Evolutionary conservation across 2,888 invertebrate species (phyloP), one percentile per base, ranked within the genome.

Genomic region (Endomychus coccineus): DNA sequence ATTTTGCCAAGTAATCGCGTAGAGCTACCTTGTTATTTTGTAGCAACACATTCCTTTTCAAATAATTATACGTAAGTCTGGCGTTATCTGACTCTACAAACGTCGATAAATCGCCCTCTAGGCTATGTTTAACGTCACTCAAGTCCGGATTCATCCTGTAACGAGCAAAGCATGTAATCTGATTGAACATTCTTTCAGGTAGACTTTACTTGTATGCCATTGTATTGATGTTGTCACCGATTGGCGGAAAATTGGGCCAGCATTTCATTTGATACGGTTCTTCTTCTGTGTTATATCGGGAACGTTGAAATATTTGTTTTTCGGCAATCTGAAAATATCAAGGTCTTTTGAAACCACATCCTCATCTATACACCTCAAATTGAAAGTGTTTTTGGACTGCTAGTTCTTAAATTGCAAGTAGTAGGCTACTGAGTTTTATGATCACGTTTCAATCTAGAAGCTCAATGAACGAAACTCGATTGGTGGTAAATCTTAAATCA

Each of bases 1-100:
- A 53, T 16, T 42, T 50, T 27, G 45, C 45, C 3, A 66, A 38
- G 16, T 56, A 54, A 25, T 50, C 45, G 14, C 41, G 32, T 17
- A 65, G 46, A 3, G 44, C 40, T 3, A 46, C 43, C 12, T 46
- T 39, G 10, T 50, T 52, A 7, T 53, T 45, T 16, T 42, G 43
- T 2, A 46, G 44, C 13, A 61, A 34, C 29, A 57, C 52, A 42
- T 50, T 52, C 34, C 62, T 47, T 45, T 57, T 58, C 16, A 66
- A 36, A 27, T 46, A 50, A 39, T 63, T 63, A 46, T 56, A 66
- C 42, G 61, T 57, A 13, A 65, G 41, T 39, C 58, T 45, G 2
- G 57, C 50, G 4, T 37, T 42, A n/a, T 43, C 43, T 31, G 34
- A 42, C 33, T 45, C 43, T 19, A 58, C 38, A 11, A 44, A 46